A percentile compares a stretch with the other conserved stretches of the same genome.
These are phyloP conservation scores for Copidosoma aretas DNA, from an alignment of 2,888 invertebrate genomes.

Conservation along the genomic window DNA sequence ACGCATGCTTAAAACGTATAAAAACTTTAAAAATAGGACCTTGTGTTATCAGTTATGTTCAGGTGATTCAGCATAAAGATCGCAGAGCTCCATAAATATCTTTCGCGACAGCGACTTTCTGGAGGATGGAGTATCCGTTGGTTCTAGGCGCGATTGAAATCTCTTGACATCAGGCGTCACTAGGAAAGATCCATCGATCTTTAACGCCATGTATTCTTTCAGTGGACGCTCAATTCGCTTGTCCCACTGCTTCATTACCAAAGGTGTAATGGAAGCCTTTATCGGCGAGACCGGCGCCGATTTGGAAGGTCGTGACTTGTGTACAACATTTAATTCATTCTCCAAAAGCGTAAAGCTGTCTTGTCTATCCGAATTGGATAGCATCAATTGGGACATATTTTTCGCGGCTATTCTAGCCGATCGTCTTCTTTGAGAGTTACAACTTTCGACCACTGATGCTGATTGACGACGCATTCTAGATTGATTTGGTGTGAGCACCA, in stretches of 20 bases:
- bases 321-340: slow-evolving; percentile 34
- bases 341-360: slow-evolving; percentile 37
- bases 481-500: slow-evolving; percentile 4
- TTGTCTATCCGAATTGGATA: slow-evolving; percentile 14
- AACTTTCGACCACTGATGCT: background rate
- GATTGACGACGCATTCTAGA: slow-evolving; percentile 22
- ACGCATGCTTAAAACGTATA: background rate
- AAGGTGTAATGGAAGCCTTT: slow-evolving; percentile 22
- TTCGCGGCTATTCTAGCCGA: slow-evolving; percentile 40
- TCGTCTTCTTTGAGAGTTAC: slow-evolving; percentile 30
- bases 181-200: slow-evolving; percentile 46
- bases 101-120: slow-evolving; percentile 44
- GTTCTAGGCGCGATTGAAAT: slow-evolving; percentile 30
- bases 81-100: slow-evolving; percentile 43
- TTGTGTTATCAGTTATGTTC: slow-evolving; percentile 19
- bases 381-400: slow-evolving; percentile 5
- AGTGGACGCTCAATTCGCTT: slow-evolving; percentile 38
- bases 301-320: slow-evolving; percentile 22
- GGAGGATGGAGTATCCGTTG: slow-evolving; percentile 38
- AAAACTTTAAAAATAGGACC: slow-evolving; percentile 2
- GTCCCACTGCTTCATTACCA: slow-evolving; percentile 23
- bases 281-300: slow-evolving; percentile 33
- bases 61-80: slow-evolving; percentile 44
- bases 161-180: slow-evolving; percentile 46
- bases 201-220: slow-evolving; percentile 47